A percentile compares a stretch with the other conserved stretches of the same genome.
Conservation (phyloP, 2,113 vertebrate species). For the Periophthalmus modestus region DNA sequence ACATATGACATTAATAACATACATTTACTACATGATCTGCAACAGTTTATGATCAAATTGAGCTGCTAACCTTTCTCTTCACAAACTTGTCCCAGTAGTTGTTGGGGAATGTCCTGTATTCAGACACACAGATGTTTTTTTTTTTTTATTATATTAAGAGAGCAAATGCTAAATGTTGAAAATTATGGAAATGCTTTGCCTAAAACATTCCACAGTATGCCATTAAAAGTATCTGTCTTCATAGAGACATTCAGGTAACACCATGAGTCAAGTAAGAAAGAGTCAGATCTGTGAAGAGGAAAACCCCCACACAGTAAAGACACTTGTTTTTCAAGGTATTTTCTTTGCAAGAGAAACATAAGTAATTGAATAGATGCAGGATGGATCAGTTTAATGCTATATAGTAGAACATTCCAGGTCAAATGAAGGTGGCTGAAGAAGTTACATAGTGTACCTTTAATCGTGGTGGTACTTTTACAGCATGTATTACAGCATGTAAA, state of each 20-base stretch:
- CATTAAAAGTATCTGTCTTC: neutral
- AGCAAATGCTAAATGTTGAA: neutral
- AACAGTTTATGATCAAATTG: neutral
- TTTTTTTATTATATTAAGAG: neutral
- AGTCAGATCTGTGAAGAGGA: too few species aligned
- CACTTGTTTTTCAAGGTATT: too few species aligned
- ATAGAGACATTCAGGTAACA: neutral
- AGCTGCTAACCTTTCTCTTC: conserved; percentile 86
- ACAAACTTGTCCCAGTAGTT: conserved; percentile 98
- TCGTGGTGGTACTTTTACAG: neutral
- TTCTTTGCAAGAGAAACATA: too few species aligned
- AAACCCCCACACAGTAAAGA: too few species aligned
- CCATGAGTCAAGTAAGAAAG: too few species aligned
- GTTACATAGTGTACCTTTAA: neutral
- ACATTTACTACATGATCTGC: neutral
- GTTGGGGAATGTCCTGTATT: conserved; percentile 86
- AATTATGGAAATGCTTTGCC: neutral
- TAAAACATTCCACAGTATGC: neutral
- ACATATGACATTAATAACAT: neutral
- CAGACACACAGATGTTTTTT: conserved; percentile 20
- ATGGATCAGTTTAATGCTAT: too few species aligned
- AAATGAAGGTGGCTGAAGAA: too few species aligned
- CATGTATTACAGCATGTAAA: neutral
- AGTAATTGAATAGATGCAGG: too few species aligned
- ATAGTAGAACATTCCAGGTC: too few species aligned